Evolutionary conservation across 2,797 vertebrate species (phyloP), one percentile per base, ranked within the genome.

Genomic region (Catharus ustulatus): DNA sequence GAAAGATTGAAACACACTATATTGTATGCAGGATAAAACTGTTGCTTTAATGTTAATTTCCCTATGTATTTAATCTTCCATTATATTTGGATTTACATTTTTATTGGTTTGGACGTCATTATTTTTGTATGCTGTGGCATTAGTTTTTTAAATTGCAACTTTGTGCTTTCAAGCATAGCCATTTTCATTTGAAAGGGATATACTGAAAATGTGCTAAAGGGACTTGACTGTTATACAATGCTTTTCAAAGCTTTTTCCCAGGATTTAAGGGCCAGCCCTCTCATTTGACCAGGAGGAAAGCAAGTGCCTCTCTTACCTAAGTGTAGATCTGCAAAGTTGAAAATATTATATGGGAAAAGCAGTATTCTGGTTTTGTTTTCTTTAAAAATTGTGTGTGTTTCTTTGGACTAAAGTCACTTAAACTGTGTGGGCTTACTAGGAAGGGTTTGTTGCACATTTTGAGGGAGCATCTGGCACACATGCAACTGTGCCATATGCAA

Each of bases 1-100:
- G 79, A 62, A 85, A 89, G 46, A 73, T 5, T 77, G 42, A 89
- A 96, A 82, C n/a, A 80, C 87, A 89, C 54, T 74, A 55, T 89
- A 57, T 40, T 29, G 13, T 81, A 67, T 54, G 52, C 36, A 93
- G 95, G 61, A 86, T 85, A 57, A 97, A 95, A 96, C 67, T 96
- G 79, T 95, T 95, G 67, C 81, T 91, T 89, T 97, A 89, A 87
- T 95, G 86, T 58, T 96, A 95, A 97, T 94, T 95, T 97, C 54
- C 43, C 46, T 52, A 12, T 32, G 30, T 93, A 91, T 92, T 97
- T 97, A 96, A 84, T 95, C 93, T 79, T 76, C 64, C 80, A 80
- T 97, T 98, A 96, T 96, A 94, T 94, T 87, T 96, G 63, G 73
- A 96, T 97, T 97, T 97, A 97, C 95, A 97, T 97, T 97, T 97